Evolutionary conservation across 2,888 invertebrate species (phyloP), one percentile per base, ranked within the genome.

Genomic region (Oscheius onirici): DNA sequence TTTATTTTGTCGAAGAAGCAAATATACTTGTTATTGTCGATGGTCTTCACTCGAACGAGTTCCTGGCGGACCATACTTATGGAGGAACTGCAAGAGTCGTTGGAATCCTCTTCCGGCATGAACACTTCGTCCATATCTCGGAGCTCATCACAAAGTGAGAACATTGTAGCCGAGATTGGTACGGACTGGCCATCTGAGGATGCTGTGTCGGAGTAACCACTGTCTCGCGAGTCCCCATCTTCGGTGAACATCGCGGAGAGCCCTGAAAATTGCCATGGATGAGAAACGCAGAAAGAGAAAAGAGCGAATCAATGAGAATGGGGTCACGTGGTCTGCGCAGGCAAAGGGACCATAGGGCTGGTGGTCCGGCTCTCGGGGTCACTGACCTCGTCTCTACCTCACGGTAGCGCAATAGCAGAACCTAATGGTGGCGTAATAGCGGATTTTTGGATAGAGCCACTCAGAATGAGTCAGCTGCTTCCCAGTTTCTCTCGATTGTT

Each of bases 181-280:
- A 34, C 8, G 2, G n/a, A 10, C 15, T 6, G 13, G 40, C 17
- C 20, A 17, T 34, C 40, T 28, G 17, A 28, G 22, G 58, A 13
- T 3, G 40, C 40, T 6, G 26, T 63, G 22, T 63, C 63, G 15
- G 63, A 63, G 20, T 63, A 63, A 28, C 63, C 63, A 26, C 49
- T 49, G 49, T 63, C 63, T 49, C 63, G 46, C 11, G 63, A 63
- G 63, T 63, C 63, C 34, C 63, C 63, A 49, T 63, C 63, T n/a
- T 63, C 63, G 8, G 63, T 17, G 34, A 24, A 63, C 63, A 63
- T 63, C 28, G 26, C 49, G 10, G 46, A 63, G 15, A 63, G 17
- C 49, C 63, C 49, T 63, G 49, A 22, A 43, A 43, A 43, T 15
- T 6, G 15, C 13, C 43, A 60, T 34, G 5, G 34, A 57, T 15